Evolutionary conservation across 2,888 invertebrate species (phyloP).

Genomic region (Oscheius sp.): DNA sequence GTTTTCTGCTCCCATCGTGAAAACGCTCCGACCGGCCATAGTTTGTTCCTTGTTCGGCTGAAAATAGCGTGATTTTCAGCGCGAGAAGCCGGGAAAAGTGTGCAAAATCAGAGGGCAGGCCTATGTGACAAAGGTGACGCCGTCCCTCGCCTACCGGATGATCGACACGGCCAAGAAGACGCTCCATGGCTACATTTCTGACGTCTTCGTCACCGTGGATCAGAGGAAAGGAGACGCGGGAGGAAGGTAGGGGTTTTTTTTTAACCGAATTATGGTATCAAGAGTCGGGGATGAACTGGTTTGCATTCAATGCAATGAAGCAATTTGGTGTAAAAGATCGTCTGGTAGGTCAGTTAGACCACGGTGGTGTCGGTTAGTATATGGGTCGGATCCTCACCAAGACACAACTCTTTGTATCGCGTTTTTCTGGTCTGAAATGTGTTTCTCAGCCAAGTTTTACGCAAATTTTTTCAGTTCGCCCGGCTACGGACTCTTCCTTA

Average conservation of each 20-base stretch:
- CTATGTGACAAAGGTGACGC: slow-evolving; percentile 85
- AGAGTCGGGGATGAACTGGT: no score
- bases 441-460: no score
- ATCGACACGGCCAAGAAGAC: slow-evolving; percentile 92
- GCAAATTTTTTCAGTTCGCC: slow-evolving; percentile 73
- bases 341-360: no score
- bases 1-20: slow-evolving; percentile 88
- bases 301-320: no score
- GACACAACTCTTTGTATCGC: no score
- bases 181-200: slow-evolving; percentile 89
- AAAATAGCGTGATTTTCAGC: slow-evolving; percentile 75
- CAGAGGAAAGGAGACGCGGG: slow-evolving; percentile 88
- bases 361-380: no score
- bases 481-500: slow-evolving; percentile 88
- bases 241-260: slow-evolving; percentile 79
- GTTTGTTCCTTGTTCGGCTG: slow-evolving; percentile 68
- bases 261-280: not conserved
- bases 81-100: slow-evolving; percentile 85
- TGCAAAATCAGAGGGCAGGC: slow-evolving; percentile 87
- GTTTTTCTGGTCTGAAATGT: no score
- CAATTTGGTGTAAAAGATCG: no score
- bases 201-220: slow-evolving; percentile 94
- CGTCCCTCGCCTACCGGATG: slow-evolving; percentile 90
- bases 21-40: slow-evolving; percentile 85
- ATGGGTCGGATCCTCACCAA: no score